Evolutionary conservation across 2,113 vertebrate genomes (phyloP).

Genomic region (Coregonus clupeaformis): DNA sequence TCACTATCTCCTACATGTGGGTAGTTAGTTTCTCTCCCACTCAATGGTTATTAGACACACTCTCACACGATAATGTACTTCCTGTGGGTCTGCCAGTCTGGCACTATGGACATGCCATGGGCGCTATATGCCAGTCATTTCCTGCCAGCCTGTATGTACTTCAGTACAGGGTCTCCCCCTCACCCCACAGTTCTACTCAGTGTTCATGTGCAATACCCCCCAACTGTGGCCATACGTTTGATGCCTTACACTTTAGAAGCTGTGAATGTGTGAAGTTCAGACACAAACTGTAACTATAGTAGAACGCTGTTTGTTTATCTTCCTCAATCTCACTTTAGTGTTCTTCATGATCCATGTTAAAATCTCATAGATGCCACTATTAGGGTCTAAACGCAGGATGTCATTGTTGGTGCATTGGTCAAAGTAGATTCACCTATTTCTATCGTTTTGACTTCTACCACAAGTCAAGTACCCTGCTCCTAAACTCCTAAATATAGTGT

Average conservation of each 20-base stretch:
- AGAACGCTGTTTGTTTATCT: conserved; percentile 2
- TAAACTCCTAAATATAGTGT: not conserved
- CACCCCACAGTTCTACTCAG: not conserved
- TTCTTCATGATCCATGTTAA: not conserved
- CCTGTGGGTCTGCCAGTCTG: no score
- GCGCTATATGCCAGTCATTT: no score
- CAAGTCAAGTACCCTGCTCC: not conserved
- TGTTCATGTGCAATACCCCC: conserved; percentile 49
- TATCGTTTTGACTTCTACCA: not conserved
- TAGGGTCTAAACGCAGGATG: conserved; percentile 13
- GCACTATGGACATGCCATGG: no score
- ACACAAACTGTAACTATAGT: not conserved
- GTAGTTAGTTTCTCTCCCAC: not conserved
- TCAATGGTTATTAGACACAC: not conserved
- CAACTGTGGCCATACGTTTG: conserved; percentile 37
- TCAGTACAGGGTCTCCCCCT: not conserved
- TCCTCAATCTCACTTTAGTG: conserved; percentile 9
- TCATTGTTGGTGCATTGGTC: not conserved
- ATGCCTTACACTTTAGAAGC: conserved; percentile 70
- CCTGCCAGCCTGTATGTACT: not conserved
- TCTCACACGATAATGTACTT: not conserved
- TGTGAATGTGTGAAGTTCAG: conserved; percentile 52
- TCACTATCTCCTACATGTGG: not conserved
- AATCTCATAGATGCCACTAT: not conserved
- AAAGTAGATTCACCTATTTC: not conserved